These are phyloP conservation scores for Caenorhabditis becei DNA, from an alignment of 2,888 invertebrate species.

Conservation along the genomic window DNA sequence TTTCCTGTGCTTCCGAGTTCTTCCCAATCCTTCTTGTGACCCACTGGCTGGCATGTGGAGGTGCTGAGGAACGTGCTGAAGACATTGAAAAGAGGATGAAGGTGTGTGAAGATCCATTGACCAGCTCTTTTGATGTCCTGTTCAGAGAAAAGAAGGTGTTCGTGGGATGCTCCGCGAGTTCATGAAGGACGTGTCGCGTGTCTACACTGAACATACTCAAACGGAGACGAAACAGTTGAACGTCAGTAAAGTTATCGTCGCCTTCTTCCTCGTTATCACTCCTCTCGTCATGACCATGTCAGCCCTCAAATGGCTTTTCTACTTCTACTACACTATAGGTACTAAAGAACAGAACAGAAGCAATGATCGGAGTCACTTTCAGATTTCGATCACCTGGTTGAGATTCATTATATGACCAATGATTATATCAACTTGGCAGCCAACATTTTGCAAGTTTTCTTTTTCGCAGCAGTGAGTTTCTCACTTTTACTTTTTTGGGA, in stretches of 20 bases:
- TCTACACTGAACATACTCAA: slow-evolving; percentile 68
- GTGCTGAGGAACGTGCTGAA: slow-evolving; percentile 80
- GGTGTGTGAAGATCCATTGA: slow-evolving; percentile 37
- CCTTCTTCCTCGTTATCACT: slow-evolving; percentile 67
- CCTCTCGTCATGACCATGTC: slow-evolving; percentile 67
- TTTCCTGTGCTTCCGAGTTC: slow-evolving; percentile 81
- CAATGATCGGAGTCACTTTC: slow-evolving; percentile 21
- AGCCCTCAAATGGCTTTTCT: slow-evolving; percentile 75
- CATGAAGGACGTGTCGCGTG: slow-evolving; percentile 79
- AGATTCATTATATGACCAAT: slow-evolving; percentile 72
- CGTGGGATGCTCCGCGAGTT: slow-evolving; percentile 77
- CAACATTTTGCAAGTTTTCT: slow-evolving; percentile 69
- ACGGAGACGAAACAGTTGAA: slow-evolving; percentile 42
- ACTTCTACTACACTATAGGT: slow-evolving; percentile 80
- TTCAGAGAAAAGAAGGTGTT: slow-evolving; percentile 65
- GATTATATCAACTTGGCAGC: slow-evolving; percentile 72
- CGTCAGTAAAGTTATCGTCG: slow-evolving; percentile 46
- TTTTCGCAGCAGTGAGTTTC: slow-evolving; percentile 71
- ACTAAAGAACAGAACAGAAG: neutral
- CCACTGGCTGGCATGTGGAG: slow-evolving; percentile 80
- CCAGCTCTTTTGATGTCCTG: no score
- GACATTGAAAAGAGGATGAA: slow-evolving; percentile 73
- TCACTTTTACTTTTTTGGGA: no score
- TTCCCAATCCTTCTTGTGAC: slow-evolving; percentile 80
- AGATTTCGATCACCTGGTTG: slow-evolving; percentile 76